phyloP scores from a whole-genome alignment of 2,888 invertebrate genomes.

The Luffia ferchaultella region DNA sequence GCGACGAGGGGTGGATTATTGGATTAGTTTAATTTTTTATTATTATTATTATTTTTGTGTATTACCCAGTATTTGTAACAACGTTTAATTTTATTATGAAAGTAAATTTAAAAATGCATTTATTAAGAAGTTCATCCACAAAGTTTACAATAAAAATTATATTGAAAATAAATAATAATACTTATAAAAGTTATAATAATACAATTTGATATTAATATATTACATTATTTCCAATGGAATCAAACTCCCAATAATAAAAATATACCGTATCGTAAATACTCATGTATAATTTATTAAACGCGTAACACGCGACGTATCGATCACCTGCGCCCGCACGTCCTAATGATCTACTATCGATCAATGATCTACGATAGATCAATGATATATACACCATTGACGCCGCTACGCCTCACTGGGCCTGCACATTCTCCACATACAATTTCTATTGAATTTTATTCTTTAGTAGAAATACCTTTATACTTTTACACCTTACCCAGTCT shows the following conservation, averaged over 20 bases:
- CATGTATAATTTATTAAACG: not conserved
- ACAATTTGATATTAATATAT: too few relatives aligned
- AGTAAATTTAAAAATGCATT: too few relatives aligned
- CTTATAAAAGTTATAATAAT: too few relatives aligned
- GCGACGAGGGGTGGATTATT: too few relatives aligned
- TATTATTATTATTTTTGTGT: too few relatives aligned
- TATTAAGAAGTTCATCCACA: too few relatives aligned
- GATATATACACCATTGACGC: conserved; percentile 2
- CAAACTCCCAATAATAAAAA: not conserved
- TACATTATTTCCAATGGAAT: too few relatives aligned
- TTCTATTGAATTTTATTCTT: not conserved
- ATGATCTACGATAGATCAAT: conserved; percentile 19
- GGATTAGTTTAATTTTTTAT: too few relatives aligned
- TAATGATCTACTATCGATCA: conserved; percentile 22
- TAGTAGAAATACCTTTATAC: not conserved
- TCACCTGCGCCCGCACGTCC: conserved; percentile 3
- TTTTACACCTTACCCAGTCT: not conserved
- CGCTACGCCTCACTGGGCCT: not conserved
- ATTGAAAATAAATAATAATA: too few relatives aligned
- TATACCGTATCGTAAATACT: not conserved
- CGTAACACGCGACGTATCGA: conserved; percentile 1
- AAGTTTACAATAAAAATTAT: too few relatives aligned
- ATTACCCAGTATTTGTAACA: too few relatives aligned
- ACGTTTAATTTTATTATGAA: too few relatives aligned
- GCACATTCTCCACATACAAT: not conserved